Evolutionary conservation across 2,888 invertebrate genomes (phyloP).

Genomic region (Cyclophora punctaria): DNA sequence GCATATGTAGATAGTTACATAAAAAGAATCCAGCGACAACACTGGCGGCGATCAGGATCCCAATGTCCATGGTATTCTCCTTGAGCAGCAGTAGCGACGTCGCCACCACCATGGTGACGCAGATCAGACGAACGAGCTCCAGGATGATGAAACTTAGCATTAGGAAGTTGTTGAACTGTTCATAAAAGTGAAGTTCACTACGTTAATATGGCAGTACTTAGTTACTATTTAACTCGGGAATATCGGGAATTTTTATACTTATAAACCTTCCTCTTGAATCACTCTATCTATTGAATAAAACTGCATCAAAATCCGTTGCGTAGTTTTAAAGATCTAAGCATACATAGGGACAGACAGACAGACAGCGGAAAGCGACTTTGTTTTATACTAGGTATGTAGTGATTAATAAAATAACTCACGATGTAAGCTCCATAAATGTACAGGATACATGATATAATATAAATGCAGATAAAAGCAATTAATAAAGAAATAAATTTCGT

Average conservation of each 20-base stretch:
- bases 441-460: constrained; percentile 38
- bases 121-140: constrained; percentile 45
- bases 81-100: constrained; percentile 52
- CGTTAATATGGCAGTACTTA: too few species aligned
- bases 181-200: constrained; percentile 6
- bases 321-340: too few species aligned
- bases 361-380: not conserved
- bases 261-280: too few species aligned
- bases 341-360: too few species aligned
- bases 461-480: constrained; percentile 40
- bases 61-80: constrained; percentile 66
- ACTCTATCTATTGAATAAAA: too few species aligned
- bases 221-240: too few species aligned
- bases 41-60: constrained; percentile 60
- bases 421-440: constrained; percentile 59
- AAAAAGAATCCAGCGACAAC: constrained; percentile 55
- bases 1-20: constrained; percentile 27
- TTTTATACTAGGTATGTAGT: not conserved
- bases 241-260: too few species aligned
- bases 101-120: constrained; percentile 35
- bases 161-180: constrained; percentile 48
- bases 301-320: too few species aligned
- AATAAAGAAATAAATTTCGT: constrained; percentile 37
- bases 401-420: constrained; percentile 29
- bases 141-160: constrained; percentile 50